Evolutionary conservation across 2,888 invertebrate genomes (phyloP), one percentile per base, ranked within the genome.

Genomic region (Microctonus brassicae): DNA sequence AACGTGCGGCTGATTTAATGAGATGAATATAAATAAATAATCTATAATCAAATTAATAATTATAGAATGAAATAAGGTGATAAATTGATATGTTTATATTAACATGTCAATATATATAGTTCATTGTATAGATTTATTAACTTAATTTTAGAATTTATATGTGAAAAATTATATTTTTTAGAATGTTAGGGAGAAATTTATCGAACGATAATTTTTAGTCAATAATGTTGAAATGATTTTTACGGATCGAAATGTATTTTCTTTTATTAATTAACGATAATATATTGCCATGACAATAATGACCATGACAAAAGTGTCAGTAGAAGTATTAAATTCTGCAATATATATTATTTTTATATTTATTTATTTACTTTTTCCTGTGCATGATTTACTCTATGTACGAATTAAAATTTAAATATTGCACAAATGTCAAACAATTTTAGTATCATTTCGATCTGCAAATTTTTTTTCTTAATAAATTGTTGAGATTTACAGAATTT

Each of bases 1-100:
- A 90, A 77, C 84, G 89, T 72, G 90, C 90, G 22, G 90, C 90
- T 4, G 89, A 90, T 81, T 86, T 90, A 74, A 90, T 90, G 89
- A 88, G 89, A 88, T 90, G 89, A 89, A 86, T 84, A 64, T 64
- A 70, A 76, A 64, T 64, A 70, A 76, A 13, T 55, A 53, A 24
- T 26, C 6, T 29, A 33, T 22, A 17, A 62, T 55, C 20, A 47
- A 52, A 11, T 6, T 1, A 26, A 52, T 22, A 47, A 5, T 9
- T 13, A 34, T n/a, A 34, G 17, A 24, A 13, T 13, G 13, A n/a
- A n/a, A 55, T 7, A 65, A n/a, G 26, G 26, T 53, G 33, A 10
- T 13, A 29, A 26, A 22, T 5, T 36, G 29, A 65, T 65, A 47
- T 55, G 20, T 53, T 5, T 22, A 33, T 33, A 33, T 33, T 5